Conservation (phyloP, 2,113 vertebrate species). For the Bolborhynchus lineola region DNA sequence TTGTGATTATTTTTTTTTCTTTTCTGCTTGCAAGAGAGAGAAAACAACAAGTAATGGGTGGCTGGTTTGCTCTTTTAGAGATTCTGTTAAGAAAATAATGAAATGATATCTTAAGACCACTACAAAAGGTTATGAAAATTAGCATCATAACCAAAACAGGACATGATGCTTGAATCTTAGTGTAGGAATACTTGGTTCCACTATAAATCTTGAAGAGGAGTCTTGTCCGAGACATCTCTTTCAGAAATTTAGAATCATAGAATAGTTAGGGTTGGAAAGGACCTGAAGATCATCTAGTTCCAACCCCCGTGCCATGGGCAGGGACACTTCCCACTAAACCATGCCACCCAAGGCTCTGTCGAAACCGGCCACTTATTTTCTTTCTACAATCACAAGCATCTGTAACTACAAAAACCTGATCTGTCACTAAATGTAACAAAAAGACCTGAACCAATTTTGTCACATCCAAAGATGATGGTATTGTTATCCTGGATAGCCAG, state of each 20-base stretch:
- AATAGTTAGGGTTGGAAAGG: too few relatives aligned
- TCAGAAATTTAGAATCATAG: not conserved
- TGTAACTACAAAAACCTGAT: not conserved
- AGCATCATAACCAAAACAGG: not conserved
- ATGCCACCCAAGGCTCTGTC: too few relatives aligned
- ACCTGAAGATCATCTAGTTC: too few relatives aligned
- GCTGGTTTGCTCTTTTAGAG: not conserved
- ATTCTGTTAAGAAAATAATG: not conserved
- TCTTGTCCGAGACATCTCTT: not conserved
- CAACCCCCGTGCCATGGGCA: too few relatives aligned
- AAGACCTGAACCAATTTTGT: not conserved
- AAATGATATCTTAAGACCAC: not conserved
- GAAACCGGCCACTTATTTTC: not conserved
- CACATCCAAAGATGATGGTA: not conserved
- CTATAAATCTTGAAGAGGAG: not conserved
- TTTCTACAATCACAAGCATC: not conserved
- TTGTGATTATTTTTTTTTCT: not conserved
- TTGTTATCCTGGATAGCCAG: not conserved
- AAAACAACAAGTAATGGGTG: not conserved
- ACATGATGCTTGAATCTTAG: not conserved
- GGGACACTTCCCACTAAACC: too few relatives aligned
- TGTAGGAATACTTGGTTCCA: not conserved
- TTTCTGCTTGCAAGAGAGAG: not conserved
- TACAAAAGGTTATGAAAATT: not conserved
- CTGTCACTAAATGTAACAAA: not conserved